Evolutionary conservation across 2,797 vertebrate genomes (phyloP).

Genomic region (Anisognathus igniventris): DNA sequence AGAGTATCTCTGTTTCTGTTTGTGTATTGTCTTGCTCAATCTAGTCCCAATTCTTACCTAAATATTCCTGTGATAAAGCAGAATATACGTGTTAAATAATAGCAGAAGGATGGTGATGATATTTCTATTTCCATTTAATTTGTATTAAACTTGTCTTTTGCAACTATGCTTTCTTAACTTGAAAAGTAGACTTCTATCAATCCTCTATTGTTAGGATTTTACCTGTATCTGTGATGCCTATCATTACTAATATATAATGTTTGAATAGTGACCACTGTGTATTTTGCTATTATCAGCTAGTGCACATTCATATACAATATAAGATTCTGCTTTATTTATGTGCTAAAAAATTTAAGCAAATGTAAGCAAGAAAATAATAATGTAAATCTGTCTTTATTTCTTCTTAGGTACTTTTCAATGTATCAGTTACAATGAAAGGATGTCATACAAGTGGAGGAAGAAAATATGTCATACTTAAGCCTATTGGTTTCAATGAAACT

Average conservation of each 20-base stretch:
- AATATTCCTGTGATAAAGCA: background rate
- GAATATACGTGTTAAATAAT: background rate
- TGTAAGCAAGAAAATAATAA: background rate
- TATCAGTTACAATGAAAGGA: slow-evolving; percentile 83
- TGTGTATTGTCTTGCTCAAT: background rate
- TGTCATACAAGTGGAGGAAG: slow-evolving; percentile 78
- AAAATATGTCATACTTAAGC: slow-evolving; percentile 78
- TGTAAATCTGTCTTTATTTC: slow-evolving; percentile 6
- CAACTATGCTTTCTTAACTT: background rate
- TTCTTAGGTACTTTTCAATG: slow-evolving; percentile 89
- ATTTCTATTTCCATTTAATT: background rate
- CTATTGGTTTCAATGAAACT: slow-evolving; percentile 95
- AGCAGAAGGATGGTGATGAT: background rate
- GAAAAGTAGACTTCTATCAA: background rate
- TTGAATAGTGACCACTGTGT: background rate
- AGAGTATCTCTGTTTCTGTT: background rate
- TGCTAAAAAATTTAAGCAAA: background rate
- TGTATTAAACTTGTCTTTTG: background rate
- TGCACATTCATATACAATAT: background rate
- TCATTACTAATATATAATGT: background rate
- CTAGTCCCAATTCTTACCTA: background rate
- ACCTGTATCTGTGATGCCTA: background rate
- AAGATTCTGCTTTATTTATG: background rate
- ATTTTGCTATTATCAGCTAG: background rate
- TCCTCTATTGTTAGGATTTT: background rate